Percentiles rank a stretch among this genome's conserved stretches.
phyloP scores from a whole-genome alignment of 2,113 vertebrate genomes.

The Chitala chitala region DNA sequence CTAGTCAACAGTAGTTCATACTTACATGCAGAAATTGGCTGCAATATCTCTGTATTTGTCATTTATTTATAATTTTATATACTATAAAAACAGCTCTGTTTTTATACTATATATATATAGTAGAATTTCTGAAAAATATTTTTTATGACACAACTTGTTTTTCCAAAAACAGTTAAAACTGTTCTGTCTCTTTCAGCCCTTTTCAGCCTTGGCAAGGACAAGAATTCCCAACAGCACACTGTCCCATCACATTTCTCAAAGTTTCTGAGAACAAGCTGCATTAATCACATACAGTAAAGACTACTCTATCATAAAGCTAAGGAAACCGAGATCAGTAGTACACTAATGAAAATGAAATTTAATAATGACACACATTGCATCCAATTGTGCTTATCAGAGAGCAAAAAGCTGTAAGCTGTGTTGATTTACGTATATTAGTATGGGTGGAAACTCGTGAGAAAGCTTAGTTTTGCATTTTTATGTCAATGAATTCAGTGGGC shows the following conservation, averaged over 20 bases:
- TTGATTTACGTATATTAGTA: constrained; percentile 1
- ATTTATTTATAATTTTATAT: constrained; percentile 50
- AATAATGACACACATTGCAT: constrained; percentile 37
- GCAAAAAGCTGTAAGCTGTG: no score
- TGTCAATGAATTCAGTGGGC: no score
- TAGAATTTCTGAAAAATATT: no score
- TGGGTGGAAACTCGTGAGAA: neutral
- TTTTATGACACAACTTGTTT: constrained; percentile 76
- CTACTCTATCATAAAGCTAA: constrained; percentile 67
- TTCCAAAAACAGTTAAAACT: constrained; percentile 72
- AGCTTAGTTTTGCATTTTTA: no score
- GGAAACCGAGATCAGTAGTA: constrained; percentile 70
- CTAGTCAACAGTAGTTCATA: constrained; percentile 78
- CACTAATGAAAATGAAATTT: constrained; percentile 54
- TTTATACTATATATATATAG: no score
- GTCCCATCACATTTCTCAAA: constrained; percentile 63
- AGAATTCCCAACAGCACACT: constrained; percentile 64
- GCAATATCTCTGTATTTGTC: constrained; percentile 58
- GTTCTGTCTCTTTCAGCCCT: constrained; percentile 68
- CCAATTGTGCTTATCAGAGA: constrained; percentile 60
- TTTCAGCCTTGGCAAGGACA: constrained; percentile 69
- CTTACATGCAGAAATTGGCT: constrained; percentile 83
- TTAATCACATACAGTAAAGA: constrained; percentile 76
- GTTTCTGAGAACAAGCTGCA: constrained; percentile 66
- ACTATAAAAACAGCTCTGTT: no score